Base-by-base conservation (phyloP, 2,113 vertebrate genomes). In the human (Homo sapiens) region DNA sequence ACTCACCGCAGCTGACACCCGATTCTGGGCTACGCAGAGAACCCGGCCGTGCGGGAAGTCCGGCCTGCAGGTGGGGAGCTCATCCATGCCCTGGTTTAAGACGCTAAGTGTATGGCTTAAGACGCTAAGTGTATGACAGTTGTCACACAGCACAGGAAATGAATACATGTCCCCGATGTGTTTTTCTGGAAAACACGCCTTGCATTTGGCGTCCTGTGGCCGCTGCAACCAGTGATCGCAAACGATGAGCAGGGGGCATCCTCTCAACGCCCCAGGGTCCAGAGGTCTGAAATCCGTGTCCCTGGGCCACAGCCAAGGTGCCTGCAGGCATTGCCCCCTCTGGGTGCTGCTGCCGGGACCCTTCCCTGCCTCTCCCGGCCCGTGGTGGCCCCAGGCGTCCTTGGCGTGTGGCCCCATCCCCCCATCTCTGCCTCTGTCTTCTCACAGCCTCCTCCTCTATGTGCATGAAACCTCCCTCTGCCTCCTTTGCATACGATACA, bases 101-200 rank as follows among this genome's bases (percentile, higher is more conserved):
- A 20, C 0, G 17, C 5, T 8, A 3, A 6, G 48, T 20, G 6
- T 43, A 12, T 13, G 72, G 30, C 1, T n/a, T 8, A 5, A 3
- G 91, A 20, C 0, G 17, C 5, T 8, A 3, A 6, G 48, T 20
- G 4, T 43, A 12, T 13, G 72, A 22, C 1, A 5, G 2, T 12
- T 35, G 57, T 32, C n/a, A n/a, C 20, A 9, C 3, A 4, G 66
- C 17, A 5, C 32, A 25, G 13, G 85, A 61, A n/a, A 3, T 16
- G 0, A 2, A 1, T 1, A 3, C 0, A 0, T 48, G 10, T 0
- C 22, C 32, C 50, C 0, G 18, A 3, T 1, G 0, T 1, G 0
- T 4, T 8, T 22, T n/a, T 50, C 48, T 25, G 40, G 57, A 57
- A 20, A 40, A 14, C 10, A 25, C 0, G 0, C 25, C 59, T 73